phyloP scores from a whole-genome alignment of 1,140 invertebrate species.

The Grapholita molesta region DNA sequence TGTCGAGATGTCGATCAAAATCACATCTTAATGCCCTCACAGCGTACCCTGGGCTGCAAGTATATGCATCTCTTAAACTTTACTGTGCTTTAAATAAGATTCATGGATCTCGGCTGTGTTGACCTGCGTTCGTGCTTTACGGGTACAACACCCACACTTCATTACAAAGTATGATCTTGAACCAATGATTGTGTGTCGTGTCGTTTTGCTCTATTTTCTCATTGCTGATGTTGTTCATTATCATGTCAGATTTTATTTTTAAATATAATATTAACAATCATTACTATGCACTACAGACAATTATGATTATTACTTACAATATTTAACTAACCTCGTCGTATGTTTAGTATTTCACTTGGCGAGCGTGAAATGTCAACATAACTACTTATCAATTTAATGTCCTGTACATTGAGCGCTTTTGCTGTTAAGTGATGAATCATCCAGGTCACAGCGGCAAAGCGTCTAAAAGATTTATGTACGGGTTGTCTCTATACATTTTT shows the following conservation, averaged over 20 bases:
- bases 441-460: not conserved
- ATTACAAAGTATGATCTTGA: conserved; percentile 50
- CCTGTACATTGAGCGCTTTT: not conserved
- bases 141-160: conserved; percentile 59
- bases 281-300: not conserved
- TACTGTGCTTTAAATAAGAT: not conserved
- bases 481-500: not conserved
- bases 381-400: not conserved
- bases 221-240: conserved; percentile 6
- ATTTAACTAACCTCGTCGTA: not conserved
- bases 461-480: not conserved
- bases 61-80: not conserved
- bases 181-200: conserved; percentile 44
- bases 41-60: conserved; percentile 29
- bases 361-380: not conserved
- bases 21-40: conserved; percentile 61
- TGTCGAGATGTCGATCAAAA: conserved; percentile 74
- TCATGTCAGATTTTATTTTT: conserved; percentile 2
- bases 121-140: conserved; percentile 34
- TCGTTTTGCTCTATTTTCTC: conserved; percentile 35
- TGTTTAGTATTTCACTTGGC: not conserved
- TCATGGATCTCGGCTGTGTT: not conserved
- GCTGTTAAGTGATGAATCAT: not conserved
- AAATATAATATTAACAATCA: not conserved
- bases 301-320: not conserved